Percentiles rank a stretch among this genome's conserved stretches.
Conservation (phyloP, 2,888 invertebrate genomes). For the Conops quadrifasciatus region DNA sequence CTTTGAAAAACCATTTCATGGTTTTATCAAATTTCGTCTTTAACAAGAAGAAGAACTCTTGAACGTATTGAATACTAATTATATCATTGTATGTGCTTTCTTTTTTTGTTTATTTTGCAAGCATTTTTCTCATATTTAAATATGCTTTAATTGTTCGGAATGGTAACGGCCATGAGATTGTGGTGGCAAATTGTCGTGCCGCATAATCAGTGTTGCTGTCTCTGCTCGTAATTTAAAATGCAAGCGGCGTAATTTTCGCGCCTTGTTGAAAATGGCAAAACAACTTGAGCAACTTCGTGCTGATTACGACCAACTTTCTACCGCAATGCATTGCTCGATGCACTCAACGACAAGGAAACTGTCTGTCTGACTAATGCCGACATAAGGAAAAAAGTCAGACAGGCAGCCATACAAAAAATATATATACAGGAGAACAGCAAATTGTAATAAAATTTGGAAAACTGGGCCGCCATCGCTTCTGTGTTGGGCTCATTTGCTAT, state of each 20-base stretch:
- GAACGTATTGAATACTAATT: background rate
- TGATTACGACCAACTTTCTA: conserved; percentile 19
- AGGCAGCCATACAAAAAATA: no score
- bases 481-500: conserved; percentile 30
- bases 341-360: background rate
- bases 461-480: background rate
- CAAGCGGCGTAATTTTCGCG: conserved; percentile 20
- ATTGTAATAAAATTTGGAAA: no score
- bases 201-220: conserved; percentile 20
- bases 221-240: conserved; percentile 11
- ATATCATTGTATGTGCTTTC: background rate
- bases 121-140: background rate
- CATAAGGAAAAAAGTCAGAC: no score
- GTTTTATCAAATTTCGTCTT: no score
- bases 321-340: no score
- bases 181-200: background rate
- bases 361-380: no score
- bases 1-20: no score
- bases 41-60: no score
- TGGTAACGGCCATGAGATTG: background rate
- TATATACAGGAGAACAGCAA: no score
- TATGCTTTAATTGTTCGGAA: background rate
- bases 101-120: background rate
- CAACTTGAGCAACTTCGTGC: conserved; percentile 2
- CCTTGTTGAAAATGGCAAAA: conserved; percentile 10